A percentile compares a stretch with the other conserved stretches of the same genome.
These are phyloP conservation scores for Mesorhabditis sp. DNA, from an alignment of 2,888 invertebrate genomes.

Conservation along the genomic window DNA sequence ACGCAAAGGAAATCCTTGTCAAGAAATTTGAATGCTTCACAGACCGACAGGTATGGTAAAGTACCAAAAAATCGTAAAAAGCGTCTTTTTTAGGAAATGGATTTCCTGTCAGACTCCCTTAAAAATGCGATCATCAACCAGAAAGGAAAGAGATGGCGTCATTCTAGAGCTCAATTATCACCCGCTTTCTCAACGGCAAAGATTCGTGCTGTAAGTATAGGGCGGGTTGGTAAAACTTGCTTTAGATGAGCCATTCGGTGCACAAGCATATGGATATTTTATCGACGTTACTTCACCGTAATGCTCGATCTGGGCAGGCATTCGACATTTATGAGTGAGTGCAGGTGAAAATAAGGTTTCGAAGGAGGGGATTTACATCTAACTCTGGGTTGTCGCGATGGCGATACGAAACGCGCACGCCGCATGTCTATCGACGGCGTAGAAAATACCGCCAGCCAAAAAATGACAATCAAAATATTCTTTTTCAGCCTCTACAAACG, in stretches of 20 bases:
- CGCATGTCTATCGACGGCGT: neutral
- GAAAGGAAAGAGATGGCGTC: neutral
- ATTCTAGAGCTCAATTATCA: neutral
- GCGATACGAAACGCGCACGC: too few relatives aligned
- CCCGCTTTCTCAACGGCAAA: neutral
- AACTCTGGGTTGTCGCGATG: too few relatives aligned
- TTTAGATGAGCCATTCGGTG: neutral
- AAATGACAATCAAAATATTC: neutral
- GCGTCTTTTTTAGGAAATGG: slow-evolving; percentile 1
- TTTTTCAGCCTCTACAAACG: slow-evolving; percentile 6
- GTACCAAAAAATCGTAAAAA: neutral
- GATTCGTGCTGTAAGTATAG: neutral
- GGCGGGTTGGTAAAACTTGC: neutral
- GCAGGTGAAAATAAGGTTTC: too few relatives aligned
- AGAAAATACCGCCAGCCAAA: neutral
- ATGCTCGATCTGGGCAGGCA: neutral
- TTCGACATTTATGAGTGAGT: slow-evolving; percentile 1
- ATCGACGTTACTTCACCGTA: neutral
- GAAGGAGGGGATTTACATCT: too few relatives aligned
- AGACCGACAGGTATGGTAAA: neutral
- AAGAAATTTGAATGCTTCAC: neutral
- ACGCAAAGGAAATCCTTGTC: slow-evolving; percentile 1
- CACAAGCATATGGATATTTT: neutral
- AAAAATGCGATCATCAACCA: neutral
- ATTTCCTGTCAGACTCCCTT: slow-evolving; percentile 2